These are phyloP conservation scores for Sisor rabdophorus DNA, from an alignment of 2,113 vertebrate species.

Conservation along the genomic window DNA sequence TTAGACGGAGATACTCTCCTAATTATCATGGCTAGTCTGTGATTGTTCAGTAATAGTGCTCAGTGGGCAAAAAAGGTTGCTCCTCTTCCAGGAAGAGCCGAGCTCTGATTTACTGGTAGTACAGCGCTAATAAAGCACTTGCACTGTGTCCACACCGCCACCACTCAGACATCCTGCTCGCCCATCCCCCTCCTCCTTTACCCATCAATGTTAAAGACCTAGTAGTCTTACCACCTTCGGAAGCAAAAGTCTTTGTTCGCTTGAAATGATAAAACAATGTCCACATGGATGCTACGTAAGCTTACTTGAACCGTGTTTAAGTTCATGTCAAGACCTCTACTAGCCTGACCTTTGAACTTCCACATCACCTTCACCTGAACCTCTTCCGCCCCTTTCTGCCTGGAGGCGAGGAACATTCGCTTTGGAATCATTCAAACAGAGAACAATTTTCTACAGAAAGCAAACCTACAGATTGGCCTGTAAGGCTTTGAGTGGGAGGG, in stretches of 20 bases:
- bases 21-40: slow-evolving; percentile 80
- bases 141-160: slow-evolving; percentile 67
- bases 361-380: slow-evolving; percentile 18
- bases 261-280: neutral
- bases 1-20: slow-evolving; percentile 73
- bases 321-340: slow-evolving; percentile 31
- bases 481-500: slow-evolving; percentile 29
- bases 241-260: neutral
- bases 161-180: slow-evolving; percentile 46
- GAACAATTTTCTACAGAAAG: slow-evolving; percentile 37
- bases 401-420: slow-evolving; percentile 43
- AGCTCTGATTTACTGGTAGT: slow-evolving; percentile 82
- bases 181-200: neutral
- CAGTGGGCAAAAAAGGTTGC: slow-evolving; percentile 79
- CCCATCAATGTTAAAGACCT: slow-evolving; percentile 28
- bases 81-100: slow-evolving; percentile 78
- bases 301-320: slow-evolving; percentile 33
- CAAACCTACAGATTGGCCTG: slow-evolving; percentile 38
- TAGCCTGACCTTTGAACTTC: slow-evolving; percentile 41
- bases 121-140: slow-evolving; percentile 75
- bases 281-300: neutral
- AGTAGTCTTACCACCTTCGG: slow-evolving; percentile 14
- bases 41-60: slow-evolving; percentile 82
- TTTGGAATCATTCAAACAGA: slow-evolving; percentile 45
- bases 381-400: slow-evolving; percentile 35